phyloP scores from a whole-genome alignment of 2,888 invertebrate species.

The Fragum fragum region DNA sequence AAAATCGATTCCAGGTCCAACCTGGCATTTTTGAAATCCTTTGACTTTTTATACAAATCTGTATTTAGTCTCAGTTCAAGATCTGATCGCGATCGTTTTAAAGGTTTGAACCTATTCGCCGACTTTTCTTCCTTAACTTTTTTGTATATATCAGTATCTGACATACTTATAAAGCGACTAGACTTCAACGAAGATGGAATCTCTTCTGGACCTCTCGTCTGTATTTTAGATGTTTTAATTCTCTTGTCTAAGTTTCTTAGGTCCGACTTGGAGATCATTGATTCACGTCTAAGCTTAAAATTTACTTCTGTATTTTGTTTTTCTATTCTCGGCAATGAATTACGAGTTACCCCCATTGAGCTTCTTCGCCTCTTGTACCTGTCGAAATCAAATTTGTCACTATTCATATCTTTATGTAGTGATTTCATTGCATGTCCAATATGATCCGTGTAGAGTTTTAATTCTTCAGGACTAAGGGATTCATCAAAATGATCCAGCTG shows the following conservation, averaged over 20 bases:
- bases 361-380: slow-evolving; percentile 3
- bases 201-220: background rate
- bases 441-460: slow-evolving; percentile 47
- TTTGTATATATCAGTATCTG: slow-evolving; percentile 58
- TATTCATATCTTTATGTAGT: slow-evolving; percentile 37
- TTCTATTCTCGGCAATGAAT: slow-evolving; percentile 8
- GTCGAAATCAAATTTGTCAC: slow-evolving; percentile 62
- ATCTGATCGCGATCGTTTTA: slow-evolving; percentile 11
- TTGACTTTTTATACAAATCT: slow-evolving; percentile 17
- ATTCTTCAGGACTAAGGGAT: slow-evolving; percentile 39
- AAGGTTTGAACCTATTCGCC: background rate
- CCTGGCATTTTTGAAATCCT: slow-evolving; percentile 8
- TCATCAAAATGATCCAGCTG: slow-evolving; percentile 51
- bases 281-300: slow-evolving; percentile 7
- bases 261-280: slow-evolving; percentile 14
- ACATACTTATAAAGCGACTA: slow-evolving; percentile 47
- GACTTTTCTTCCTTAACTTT: background rate
- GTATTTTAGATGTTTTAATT: slow-evolving; percentile 25
- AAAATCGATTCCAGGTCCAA: slow-evolving; percentile 18
- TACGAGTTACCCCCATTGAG: background rate
- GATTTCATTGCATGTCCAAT: slow-evolving; percentile 41
- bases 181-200: slow-evolving; percentile 15
- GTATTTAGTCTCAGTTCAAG: slow-evolving; percentile 19
- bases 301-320: slow-evolving; percentile 14
- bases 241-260: background rate